Conservation (phyloP, 2,888 invertebrate species). For the Lathronympha strigana region DNA sequence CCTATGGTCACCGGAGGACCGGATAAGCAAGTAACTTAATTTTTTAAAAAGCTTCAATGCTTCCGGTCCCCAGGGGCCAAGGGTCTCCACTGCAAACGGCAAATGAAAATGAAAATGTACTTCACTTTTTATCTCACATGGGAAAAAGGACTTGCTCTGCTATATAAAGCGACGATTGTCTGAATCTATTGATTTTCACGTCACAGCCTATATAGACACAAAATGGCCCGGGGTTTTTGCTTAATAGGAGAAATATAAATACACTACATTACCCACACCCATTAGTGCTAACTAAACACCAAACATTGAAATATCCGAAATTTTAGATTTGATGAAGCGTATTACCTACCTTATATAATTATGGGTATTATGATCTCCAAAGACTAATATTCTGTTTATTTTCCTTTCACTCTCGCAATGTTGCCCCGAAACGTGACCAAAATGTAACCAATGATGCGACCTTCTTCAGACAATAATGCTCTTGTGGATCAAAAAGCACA, state of each 20-base stretch:
- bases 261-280: too few species aligned
- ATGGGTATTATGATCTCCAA: too few species aligned
- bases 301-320: background rate
- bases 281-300: too few species aligned
- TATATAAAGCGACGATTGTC: background rate
- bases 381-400: too few species aligned
- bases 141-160: background rate
- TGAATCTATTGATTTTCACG: background rate
- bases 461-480: constrained; percentile 23
- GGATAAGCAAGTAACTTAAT: too few species aligned
- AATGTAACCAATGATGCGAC: background rate
- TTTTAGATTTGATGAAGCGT: too few species aligned
- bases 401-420: background rate
- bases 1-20: too few species aligned
- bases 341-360: too few species aligned
- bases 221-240: background rate
- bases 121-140: background rate
- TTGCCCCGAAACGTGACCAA: background rate
- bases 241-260: background rate
- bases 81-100: too few species aligned
- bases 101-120: too few species aligned
- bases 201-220: background rate
- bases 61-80: too few species aligned
- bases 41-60: too few species aligned
- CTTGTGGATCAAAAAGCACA: background rate